Base-by-base conservation (phyloP, 2,888 invertebrate genomes). In the Gasteruption jaculator region DNA sequence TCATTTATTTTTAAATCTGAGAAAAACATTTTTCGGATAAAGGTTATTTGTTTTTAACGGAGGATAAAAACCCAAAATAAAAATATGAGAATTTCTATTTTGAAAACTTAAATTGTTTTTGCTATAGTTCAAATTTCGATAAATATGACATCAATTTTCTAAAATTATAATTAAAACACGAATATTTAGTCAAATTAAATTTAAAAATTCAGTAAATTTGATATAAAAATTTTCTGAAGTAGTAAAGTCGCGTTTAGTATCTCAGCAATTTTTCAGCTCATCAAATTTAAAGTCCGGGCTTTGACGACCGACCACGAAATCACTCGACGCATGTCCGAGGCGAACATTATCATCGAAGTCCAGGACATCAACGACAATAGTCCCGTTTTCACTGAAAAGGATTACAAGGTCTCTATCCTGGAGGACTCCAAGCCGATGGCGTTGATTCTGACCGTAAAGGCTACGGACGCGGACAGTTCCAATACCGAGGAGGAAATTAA, bases 361-460 rank as follows among this genome's bases (percentile, higher is more conserved):
- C 74, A 80, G 36, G 88, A 90, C 61, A 76, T 84, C 1, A 90
- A 90, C 60, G 90, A 90, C 58, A 86, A 90, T 63, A 76, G 78
- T 45, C 90, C 90, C 0, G 71, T 75, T 32, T 89, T 89, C 63
- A 78, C 77, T 38, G 77, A 81, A 54, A 75, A 77, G 51, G 81
- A 78, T 2, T 88, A 87, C 58, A 82, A 81, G 63, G 80, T 83
- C 1, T 81, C 83, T 26, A 76, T 88, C 2, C 60, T 81, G 2
- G 88, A 89, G 65, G 85, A 86, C 15, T 76, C 80, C 3, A 76
- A 76, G 40, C 73, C 83, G 51, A 81, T 83, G 0, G 82, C 82
- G 52, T 75, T 78, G 10, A 76, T 91, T 18, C 63, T 84, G 3
- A 79, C 76, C 1, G 83, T 88, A 0, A 76, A 76, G 49, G 91